These are phyloP conservation scores for Syngnathus typhle DNA, from an alignment of 2,113 vertebrate species.

Conservation along the genomic window DNA sequence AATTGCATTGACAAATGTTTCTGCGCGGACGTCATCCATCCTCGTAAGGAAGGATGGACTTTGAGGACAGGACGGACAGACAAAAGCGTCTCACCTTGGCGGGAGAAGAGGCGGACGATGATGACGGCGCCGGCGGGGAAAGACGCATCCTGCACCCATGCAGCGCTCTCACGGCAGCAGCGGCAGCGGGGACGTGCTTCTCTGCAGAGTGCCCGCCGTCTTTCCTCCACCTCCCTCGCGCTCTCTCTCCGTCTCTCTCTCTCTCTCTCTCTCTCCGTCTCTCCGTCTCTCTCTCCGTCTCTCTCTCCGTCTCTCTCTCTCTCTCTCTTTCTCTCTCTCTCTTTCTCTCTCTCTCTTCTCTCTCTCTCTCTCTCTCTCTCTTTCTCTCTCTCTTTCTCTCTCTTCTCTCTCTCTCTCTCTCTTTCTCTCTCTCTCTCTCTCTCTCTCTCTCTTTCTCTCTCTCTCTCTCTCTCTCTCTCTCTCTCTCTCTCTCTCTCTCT, in stretches of 20 bases:
- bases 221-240: not conserved
- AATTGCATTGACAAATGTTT: not conserved
- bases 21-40: slow-evolving; percentile 16
- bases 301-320: not conserved
- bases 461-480: not conserved
- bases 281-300: not conserved
- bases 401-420: no score
- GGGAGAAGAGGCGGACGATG: not conserved
- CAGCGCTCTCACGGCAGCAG: not conserved
- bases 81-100: slow-evolving; percentile 25
- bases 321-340: not conserved
- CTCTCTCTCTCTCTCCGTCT: not conserved
- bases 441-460: not conserved
- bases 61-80: not conserved
- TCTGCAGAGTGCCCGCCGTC: slow-evolving; percentile 64
- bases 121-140: not conserved
- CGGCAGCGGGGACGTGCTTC: slow-evolving; percentile 44
- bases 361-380: not conserved
- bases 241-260: not conserved
- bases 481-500: not conserved
- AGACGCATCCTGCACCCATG: slow-evolving; percentile 11
- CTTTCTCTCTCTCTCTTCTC: not conserved
- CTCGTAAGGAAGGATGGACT: not conserved
- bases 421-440: not conserved
- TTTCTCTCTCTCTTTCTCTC: no score